Evolutionary conservation across 2,797 vertebrate genomes (phyloP), one percentile per base, ranked within the genome.

Genomic region (Chromobotia macracanthus): DNA sequence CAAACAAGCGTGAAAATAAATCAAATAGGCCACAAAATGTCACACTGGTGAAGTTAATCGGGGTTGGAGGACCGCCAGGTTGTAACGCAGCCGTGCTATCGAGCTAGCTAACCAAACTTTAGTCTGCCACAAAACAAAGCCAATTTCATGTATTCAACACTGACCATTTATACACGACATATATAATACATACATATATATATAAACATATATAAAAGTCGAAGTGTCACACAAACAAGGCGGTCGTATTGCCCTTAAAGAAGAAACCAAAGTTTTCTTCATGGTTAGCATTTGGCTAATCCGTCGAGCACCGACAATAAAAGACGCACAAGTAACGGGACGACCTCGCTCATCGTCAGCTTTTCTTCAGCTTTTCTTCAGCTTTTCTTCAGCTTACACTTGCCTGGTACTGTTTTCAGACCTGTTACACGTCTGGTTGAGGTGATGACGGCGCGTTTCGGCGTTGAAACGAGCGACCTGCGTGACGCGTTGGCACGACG

Each of bases 1-100:
- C 35, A 4, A 38, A 38, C 35, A 38, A 7, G 5, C 35, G 35
- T 38, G 8, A 38, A 38, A 5, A 38, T 38, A 38, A 38, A 38
- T 1, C 35, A 38, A 38, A 38, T 38, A 38, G 0, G 35, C 1
- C 35, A 38, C 1, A 38, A 38, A 38, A 38, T 38, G 35, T 38
- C 35, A 38, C 35, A 38, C 8, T 38, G 5, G 8, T 38, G 5
- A 38, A 38, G 5, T 78, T 53, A 71, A 71, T 63, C 56, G 61
- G 10, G 63, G 28, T 78, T 78, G 76, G 67, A 78, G 46, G 15
- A 41, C 46, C 63, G 67, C 76, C 76, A 78, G 56, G 46, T 78
- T 9, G 56, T 63, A 44, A 78, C 56, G 58, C 48, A 63, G 67
- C 76, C 13, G 19, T 41, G 76, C 76, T 78, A 71, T 35, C 25